Percentiles rank a stretch among this genome's conserved stretches.
These are phyloP conservation scores for Adelognathus sp. DNA, from an alignment of 2,888 invertebrate genomes.

Conservation along the genomic window DNA sequence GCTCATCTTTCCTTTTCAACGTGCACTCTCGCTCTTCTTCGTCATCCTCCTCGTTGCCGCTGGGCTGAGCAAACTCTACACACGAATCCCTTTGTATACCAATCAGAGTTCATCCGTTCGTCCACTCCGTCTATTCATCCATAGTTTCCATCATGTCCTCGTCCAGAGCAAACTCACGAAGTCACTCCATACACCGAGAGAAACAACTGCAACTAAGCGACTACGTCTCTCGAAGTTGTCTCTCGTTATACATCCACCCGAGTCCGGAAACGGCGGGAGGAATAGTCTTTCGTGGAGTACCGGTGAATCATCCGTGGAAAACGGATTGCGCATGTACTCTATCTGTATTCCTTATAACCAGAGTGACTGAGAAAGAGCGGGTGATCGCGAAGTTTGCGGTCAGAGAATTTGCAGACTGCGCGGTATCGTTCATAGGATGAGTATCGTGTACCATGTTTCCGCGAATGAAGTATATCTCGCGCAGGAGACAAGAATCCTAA, in stretches of 20 bases:
- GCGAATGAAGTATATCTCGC: background rate
- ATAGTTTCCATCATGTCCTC: background rate
- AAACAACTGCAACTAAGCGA: background rate
- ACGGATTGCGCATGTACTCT: background rate
- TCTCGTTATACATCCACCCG: background rate
- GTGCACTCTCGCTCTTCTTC: background rate
- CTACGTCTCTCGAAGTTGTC: background rate
- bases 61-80: background rate
- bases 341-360: background rate
- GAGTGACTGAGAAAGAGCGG: conserved; percentile 19
- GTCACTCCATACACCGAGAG: background rate
- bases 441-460: background rate
- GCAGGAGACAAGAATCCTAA: background rate
- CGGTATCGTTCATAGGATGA: conserved; percentile 27
- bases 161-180: background rate
- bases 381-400: conserved; percentile 33
- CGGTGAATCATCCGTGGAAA: background rate
- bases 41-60: background rate
- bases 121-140: background rate
- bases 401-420: background rate
- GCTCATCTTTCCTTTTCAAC: background rate
- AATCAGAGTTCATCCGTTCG: background rate
- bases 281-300: background rate
- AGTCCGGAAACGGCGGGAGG: background rate
- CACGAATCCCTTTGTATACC: background rate